Evolutionary conservation across 2,888 invertebrate genomes (phyloP).

Genomic region (Mesorhabditis spiculigera): DNA sequence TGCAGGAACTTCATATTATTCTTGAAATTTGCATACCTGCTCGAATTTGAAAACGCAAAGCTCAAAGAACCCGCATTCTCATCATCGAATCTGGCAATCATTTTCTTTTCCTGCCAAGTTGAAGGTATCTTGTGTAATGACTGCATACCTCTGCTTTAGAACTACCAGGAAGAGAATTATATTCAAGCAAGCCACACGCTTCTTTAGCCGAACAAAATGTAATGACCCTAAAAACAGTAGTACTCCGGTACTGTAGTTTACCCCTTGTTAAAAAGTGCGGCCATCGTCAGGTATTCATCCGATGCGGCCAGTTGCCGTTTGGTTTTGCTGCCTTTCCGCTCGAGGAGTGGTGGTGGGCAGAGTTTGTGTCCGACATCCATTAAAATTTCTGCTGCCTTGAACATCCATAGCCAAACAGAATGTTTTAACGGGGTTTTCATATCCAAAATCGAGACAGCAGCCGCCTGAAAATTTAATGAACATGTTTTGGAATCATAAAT

Average conservation of each 20-base stretch:
- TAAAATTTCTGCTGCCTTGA: conserved; percentile 19
- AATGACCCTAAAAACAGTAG: conserved; percentile 19
- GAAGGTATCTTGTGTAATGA: not conserved
- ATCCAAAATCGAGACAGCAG: conserved; percentile 30
- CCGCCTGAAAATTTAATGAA: conserved; percentile 3
- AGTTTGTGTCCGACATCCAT: conserved; percentile 43
- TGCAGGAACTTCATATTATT: conserved; percentile 6
- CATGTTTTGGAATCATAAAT: not conserved
- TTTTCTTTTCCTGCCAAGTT: conserved; percentile 4
- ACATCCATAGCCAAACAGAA: conserved; percentile 42
- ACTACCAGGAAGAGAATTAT: conserved; percentile 8
- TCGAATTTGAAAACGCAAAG: conserved; percentile 30
- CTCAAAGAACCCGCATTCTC: conserved; percentile 40
- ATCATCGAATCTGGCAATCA: conserved; percentile 39
- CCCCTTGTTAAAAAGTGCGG: conserved; percentile 45
- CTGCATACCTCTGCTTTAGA: not conserved
- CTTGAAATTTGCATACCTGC: conserved; percentile 9
- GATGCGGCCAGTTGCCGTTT: conserved; percentile 45
- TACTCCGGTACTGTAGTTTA: conserved; percentile 8
- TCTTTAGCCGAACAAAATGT: conserved; percentile 25
- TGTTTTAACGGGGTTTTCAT: conserved; percentile 34
- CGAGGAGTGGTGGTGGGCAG: conserved; percentile 36
- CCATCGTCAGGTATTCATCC: conserved; percentile 45
- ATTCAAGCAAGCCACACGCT: conserved; percentile 10
- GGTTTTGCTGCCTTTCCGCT: conserved; percentile 44